These are phyloP conservation scores for Dolichoris vasculosae DNA, from an alignment of 1,140 invertebrate species.

Conservation along the genomic window DNA sequence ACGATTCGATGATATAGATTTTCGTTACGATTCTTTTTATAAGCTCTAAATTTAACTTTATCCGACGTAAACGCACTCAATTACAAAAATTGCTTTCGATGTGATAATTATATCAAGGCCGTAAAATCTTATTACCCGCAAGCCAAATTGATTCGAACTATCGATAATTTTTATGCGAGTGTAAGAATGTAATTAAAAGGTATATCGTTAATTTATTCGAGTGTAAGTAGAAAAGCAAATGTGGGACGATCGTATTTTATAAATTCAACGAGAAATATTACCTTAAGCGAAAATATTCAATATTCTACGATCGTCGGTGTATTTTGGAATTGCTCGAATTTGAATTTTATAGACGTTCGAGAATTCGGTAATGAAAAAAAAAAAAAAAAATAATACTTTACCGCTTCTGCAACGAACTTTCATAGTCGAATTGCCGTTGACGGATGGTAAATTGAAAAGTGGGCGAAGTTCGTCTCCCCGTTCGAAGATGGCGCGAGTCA, in stretches of 20 bases:
- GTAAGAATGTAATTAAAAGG: too few relatives aligned
- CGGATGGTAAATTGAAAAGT: constrained; percentile 42
- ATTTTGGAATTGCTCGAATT: too few relatives aligned
- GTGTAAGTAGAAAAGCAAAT: not conserved
- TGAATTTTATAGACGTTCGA: too few relatives aligned
- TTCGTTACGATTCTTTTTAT: too few relatives aligned
- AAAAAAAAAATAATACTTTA: too few relatives aligned
- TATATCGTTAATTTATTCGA: not conserved
- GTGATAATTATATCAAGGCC: not conserved
- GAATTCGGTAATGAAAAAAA: too few relatives aligned
- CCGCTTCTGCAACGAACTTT: too few relatives aligned
- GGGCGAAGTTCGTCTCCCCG: not conserved
- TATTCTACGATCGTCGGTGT: too few relatives aligned
- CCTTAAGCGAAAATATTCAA: too few relatives aligned
- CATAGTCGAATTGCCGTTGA: not conserved
- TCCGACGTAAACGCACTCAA: not conserved
- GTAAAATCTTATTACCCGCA: not conserved
- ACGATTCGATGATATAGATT: not conserved
- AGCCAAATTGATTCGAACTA: not conserved
- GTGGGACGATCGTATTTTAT: too few relatives aligned
- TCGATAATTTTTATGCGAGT: not conserved
- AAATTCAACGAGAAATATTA: too few relatives aligned
- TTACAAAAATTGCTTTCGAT: not conserved
- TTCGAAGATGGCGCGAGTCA: constrained; percentile 51
- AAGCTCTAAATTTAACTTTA: not conserved